Conservation (phyloP, 2,888 invertebrate genomes). For the Sminthurides aquaticus region DNA sequence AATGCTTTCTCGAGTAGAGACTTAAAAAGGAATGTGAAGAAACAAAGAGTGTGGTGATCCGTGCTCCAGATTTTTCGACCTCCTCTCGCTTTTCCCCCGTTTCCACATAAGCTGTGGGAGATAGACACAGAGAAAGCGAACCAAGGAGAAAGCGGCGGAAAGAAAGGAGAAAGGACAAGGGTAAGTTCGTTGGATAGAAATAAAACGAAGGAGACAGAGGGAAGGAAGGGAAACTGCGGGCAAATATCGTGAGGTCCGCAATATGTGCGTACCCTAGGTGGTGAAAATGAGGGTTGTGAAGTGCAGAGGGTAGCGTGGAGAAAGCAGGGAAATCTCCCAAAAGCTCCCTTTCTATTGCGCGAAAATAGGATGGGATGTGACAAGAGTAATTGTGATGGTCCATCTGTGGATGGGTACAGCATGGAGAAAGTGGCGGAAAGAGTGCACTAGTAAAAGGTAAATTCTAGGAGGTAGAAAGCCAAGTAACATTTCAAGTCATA, state of each 20-base stretch:
- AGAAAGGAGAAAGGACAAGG: background rate
- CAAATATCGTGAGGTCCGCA: background rate
- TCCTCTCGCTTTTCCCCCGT: background rate
- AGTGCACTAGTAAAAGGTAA: background rate
- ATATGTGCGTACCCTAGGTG: background rate
- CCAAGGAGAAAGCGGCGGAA: too few species aligned
- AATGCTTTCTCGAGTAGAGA: background rate
- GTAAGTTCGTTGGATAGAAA: background rate
- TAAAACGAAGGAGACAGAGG: background rate
- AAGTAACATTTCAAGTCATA: background rate
- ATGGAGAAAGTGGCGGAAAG: background rate
- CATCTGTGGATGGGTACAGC: too few species aligned
- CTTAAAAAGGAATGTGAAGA: background rate
- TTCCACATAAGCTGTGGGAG: too few species aligned
- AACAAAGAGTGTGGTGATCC: background rate
- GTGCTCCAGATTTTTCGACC: background rate
- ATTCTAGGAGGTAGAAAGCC: background rate
- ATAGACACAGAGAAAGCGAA: too few species aligned
- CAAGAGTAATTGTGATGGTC: too few species aligned
- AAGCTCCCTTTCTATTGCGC: too few species aligned
- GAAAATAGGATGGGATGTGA: too few species aligned
- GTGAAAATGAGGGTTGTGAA: background rate
- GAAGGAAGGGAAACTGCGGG: background rate
- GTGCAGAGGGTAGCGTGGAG: background rate
- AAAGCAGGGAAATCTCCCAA: background rate